Evolutionary conservation across 2,888 invertebrate species (phyloP).

Genomic region (Apantesis nais): DNA sequence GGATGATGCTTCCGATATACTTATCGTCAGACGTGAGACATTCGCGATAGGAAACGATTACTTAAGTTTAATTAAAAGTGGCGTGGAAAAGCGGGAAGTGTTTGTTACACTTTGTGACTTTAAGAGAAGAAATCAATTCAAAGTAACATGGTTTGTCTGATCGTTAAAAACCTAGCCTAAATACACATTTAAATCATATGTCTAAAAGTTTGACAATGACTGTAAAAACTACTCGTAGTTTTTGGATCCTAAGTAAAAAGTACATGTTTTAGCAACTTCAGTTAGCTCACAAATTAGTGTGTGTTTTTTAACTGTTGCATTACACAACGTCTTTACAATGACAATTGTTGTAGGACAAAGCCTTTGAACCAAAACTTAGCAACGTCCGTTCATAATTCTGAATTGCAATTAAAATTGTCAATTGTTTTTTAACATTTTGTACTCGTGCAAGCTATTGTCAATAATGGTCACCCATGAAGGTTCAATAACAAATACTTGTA

Average conservation of each 20-base stretch:
- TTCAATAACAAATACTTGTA: constrained; percentile 58
- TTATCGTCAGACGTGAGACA: constrained; percentile 57
- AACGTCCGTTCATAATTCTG: constrained; percentile 69
- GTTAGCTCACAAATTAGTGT: constrained; percentile 41
- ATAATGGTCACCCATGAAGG: constrained; percentile 67
- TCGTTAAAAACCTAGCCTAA: neutral
- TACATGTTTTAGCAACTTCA: neutral
- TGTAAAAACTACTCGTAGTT: neutral
- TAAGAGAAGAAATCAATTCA: constrained; percentile 27
- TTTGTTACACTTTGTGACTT: constrained; percentile 26
- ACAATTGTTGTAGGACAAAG: constrained; percentile 64
- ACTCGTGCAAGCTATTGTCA: constrained; percentile 61
- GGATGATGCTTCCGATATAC: constrained; percentile 63
- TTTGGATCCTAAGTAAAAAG: neutral
- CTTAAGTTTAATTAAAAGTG: constrained; percentile 52
- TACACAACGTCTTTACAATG: constrained; percentile 59
- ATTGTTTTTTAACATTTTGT: constrained; percentile 60
- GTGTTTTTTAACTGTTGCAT: constrained; percentile 52
- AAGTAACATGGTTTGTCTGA: constrained; percentile 5
- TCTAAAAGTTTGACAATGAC: neutral
- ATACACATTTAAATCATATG: neutral
- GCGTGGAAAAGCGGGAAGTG: constrained; percentile 63
- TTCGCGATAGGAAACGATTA: constrained; percentile 58
- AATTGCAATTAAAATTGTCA: constrained; percentile 68
- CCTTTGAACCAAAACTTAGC: constrained; percentile 44